phyloP scores from a whole-genome alignment of 2,888 invertebrate genomes.

The Lycaena phlaeas region DNA sequence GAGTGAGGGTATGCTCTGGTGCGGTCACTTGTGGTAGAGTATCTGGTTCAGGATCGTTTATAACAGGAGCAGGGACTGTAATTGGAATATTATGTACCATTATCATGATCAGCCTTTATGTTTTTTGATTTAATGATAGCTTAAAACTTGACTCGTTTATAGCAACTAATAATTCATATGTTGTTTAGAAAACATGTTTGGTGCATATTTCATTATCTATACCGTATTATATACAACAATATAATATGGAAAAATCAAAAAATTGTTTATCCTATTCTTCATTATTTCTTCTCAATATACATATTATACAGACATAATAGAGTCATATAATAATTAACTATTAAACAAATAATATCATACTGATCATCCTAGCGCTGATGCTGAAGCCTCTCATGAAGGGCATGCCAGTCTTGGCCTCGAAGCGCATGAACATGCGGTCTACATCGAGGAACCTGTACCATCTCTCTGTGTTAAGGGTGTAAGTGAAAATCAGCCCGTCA shows the following conservation, averaged over 20 bases:
- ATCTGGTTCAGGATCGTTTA: slow-evolving; percentile 31
- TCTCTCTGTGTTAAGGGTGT: slow-evolving; percentile 31
- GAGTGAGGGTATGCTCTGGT: slow-evolving; percentile 33
- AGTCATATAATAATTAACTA: not conserved
- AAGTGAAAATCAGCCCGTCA: slow-evolving; percentile 48
- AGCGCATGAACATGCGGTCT: slow-evolving; percentile 46
- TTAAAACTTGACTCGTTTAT: no score
- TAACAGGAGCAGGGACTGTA: slow-evolving; percentile 21
- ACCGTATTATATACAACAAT: no score
- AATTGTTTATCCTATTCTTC: no score
- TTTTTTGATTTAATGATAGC: no score
- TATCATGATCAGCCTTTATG: no score
- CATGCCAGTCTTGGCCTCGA: slow-evolving; percentile 30
- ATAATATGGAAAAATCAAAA: no score
- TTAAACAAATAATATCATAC: slow-evolving; percentile 32
- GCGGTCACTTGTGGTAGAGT: slow-evolving; percentile 24
- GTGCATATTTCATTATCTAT: no score
- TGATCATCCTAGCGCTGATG: slow-evolving; percentile 41
- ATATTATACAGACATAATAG: no score
- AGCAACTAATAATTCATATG: no score
- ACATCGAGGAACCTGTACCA: slow-evolving; percentile 46
- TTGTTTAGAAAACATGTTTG: no score
- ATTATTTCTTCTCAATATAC: no score
- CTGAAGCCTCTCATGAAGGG: slow-evolving; percentile 36
- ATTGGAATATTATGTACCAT: slow-evolving; percentile 23